These are phyloP conservation scores for Malacoraja senta DNA, from an alignment of 2,797 vertebrate species.

Conservation along the genomic window DNA sequence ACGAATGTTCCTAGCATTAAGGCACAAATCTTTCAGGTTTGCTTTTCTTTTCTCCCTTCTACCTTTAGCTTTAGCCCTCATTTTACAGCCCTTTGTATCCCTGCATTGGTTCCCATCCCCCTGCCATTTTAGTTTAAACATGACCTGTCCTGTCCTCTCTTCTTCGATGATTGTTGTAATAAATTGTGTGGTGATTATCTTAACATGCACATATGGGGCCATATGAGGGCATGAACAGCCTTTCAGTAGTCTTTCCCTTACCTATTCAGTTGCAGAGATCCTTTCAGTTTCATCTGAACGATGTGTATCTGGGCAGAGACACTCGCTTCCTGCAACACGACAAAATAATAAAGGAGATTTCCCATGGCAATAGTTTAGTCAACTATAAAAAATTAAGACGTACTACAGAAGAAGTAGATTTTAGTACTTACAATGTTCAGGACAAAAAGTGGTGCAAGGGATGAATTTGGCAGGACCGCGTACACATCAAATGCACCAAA, in stretches of 20 bases:
- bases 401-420: not conserved
- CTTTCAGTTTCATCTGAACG: not conserved
- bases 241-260: not conserved
- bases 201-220: no score
- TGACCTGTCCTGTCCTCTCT: no score
- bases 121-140: no score
- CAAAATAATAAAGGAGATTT: not conserved
- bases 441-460: constrained; percentile 3
- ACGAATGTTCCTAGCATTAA: no score
- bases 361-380: not conserved
- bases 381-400: not conserved
- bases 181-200: no score
- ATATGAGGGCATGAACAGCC: no score
- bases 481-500: not conserved
- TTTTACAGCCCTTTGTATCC: no score
- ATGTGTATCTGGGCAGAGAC: not conserved
- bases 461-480: constrained; percentile 10
- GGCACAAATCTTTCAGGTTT: no score
- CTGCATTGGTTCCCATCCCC: no score
- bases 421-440: constrained; percentile 24
- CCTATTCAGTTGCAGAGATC: not conserved
- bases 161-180: no score
- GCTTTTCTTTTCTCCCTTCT: no score
- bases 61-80: no score
- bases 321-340: not conserved